Evolutionary conservation across 2,113 vertebrate species (phyloP).

Genomic region (Regulus satrapa): DNA sequence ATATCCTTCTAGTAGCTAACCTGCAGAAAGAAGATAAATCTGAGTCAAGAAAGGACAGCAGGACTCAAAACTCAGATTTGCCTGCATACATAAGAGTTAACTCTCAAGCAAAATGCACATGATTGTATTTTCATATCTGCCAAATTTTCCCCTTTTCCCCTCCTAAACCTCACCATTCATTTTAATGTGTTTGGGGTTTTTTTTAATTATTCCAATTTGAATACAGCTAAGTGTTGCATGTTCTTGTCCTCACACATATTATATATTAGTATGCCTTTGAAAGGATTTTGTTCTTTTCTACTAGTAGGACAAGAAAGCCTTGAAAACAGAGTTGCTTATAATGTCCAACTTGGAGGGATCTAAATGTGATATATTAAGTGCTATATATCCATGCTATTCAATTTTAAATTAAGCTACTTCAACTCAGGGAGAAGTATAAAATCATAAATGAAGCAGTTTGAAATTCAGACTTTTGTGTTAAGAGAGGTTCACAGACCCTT

Average conservation of each 20-base stretch:
- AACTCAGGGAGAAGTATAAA: neutral
- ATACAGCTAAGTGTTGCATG: neutral
- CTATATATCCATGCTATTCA: neutral
- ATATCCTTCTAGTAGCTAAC: neutral
- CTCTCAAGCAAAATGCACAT: neutral
- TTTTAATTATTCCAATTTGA: neutral
- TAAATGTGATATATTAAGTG: neutral
- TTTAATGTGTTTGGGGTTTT: neutral
- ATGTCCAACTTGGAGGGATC: neutral
- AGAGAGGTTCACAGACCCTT: neutral
- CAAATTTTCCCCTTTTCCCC: neutral
- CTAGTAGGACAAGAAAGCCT: neutral
- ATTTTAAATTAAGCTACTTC: neutral
- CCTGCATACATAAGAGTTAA: neutral
- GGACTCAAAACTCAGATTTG: neutral
- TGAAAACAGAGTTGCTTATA: neutral
- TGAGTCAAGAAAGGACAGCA: neutral
- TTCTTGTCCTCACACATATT: neutral
- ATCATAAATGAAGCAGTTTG: neutral
- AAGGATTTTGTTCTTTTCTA: neutral
- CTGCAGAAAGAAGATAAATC: neutral
- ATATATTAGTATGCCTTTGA: neutral
- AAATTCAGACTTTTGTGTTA: neutral
- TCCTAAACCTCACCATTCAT: neutral
- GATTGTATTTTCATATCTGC: neutral